Conservation (phyloP, 2,113 vertebrate species). For the Synchiropus splendidus region DNA sequence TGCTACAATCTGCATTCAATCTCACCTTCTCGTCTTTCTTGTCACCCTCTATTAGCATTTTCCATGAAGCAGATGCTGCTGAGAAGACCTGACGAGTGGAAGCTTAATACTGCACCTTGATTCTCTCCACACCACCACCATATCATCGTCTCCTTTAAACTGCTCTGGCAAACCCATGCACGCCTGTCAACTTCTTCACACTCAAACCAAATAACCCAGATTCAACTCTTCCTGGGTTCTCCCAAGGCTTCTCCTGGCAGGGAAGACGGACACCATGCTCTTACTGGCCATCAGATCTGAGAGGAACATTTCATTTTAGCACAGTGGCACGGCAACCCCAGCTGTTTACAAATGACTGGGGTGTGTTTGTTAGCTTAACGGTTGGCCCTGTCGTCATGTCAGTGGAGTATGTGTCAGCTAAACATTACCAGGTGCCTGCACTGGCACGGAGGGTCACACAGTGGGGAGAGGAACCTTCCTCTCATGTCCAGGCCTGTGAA, state of each 20-base stretch:
- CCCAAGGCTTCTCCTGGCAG: too few relatives aligned
- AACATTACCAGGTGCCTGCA: constrained; percentile 31
- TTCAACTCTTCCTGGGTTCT: too few relatives aligned
- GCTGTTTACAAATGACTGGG: neutral
- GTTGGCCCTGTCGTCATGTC: constrained; percentile 19
- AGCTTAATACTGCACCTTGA: too few relatives aligned
- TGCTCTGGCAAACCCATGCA: too few relatives aligned
- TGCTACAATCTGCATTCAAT: constrained; percentile 19
- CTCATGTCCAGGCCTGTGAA: constrained; percentile 19
- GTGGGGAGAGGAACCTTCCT: constrained; percentile 14
- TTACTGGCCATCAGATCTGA: neutral
- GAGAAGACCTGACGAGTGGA: too few relatives aligned
- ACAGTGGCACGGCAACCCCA: too few relatives aligned
- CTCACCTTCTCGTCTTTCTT: constrained; percentile 23
- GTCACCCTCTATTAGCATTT: constrained; percentile 23
- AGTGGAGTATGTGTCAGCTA: constrained; percentile 17
- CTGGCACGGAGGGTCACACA: constrained; percentile 11
- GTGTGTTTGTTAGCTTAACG: constrained; percentile 13
- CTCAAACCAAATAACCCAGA: too few relatives aligned
- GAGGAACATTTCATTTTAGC: neutral
- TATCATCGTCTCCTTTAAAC: too few relatives aligned
- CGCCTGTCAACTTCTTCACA: too few relatives aligned
- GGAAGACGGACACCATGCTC: too few relatives aligned
- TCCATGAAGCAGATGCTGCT: constrained; percentile 24
- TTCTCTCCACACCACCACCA: too few relatives aligned